Evolutionary conservation across 2,888 invertebrate genomes (phyloP).

Genomic region (Pteria penguin): DNA sequence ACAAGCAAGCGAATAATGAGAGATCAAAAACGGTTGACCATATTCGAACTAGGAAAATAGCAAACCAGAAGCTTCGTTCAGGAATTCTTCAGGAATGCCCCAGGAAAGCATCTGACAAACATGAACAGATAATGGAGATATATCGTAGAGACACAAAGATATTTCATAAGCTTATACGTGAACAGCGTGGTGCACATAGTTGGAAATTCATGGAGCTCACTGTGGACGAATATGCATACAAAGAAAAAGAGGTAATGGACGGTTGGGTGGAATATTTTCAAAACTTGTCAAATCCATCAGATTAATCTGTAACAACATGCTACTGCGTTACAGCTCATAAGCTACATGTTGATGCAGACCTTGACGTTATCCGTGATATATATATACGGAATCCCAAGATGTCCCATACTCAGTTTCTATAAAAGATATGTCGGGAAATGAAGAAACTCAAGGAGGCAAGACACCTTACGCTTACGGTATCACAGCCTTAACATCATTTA

Average conservation of each 20-base stretch:
- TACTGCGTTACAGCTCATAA: not conserved
- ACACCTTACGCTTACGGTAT: not conserved
- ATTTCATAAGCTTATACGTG: constrained; percentile 1
- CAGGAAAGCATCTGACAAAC: not conserved
- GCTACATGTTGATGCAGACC: not conserved
- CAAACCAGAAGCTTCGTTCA: not conserved
- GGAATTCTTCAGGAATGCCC: not conserved
- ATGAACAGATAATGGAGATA: not conserved
- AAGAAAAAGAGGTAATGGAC: not conserved
- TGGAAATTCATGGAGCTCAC: not conserved
- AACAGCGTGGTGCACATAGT: not conserved
- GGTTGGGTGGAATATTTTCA: not conserved
- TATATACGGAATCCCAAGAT: not conserved
- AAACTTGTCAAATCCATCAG: not conserved
- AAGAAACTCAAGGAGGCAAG: not conserved
- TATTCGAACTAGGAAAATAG: not conserved
- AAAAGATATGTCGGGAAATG: too few relatives aligned
- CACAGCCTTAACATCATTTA: not conserved
- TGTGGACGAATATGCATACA: not conserved
- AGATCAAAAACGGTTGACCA: not conserved
- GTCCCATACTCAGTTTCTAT: not conserved
- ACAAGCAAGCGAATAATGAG: not conserved
- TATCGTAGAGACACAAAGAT: not conserved
- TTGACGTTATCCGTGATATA: not conserved
- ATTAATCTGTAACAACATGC: not conserved